Evolutionary conservation across 2,888 invertebrate species (phyloP), one percentile per base, ranked within the genome.

Genomic region (Tanytarsus gracilentus): DNA sequence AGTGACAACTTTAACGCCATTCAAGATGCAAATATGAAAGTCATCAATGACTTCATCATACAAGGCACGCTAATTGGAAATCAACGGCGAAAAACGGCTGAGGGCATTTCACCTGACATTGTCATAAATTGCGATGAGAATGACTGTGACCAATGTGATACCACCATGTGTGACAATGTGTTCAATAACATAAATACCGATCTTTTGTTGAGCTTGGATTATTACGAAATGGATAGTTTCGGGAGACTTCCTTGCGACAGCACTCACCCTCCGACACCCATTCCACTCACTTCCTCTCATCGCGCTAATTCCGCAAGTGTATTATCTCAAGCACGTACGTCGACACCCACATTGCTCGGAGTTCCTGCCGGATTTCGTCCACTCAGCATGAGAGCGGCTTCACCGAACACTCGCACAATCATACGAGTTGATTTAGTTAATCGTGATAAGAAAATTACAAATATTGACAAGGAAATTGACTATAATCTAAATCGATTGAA

Each of bases 121-220:
- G 29, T 60, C 11, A 25, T 60, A 21, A 50, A 60, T 50, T 60
- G 60, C 25, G 60, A 50, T 8, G 60, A 60, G 16, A 40, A 30
- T 36, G 49, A 59, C 8, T 58, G 29, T 48, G 50, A 50, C 16
- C 36, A 49, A 14, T 60, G 60, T 36, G 52, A 52, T 14, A 29
- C 33, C 4, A n/a, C n/a, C n/a, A n/a, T 40, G 11, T 14, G 30
- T n/a, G 52, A 52, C 7, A 60, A 50, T 50, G 48, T 60, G 25
- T 60, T 60, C 14, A 49, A 50, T 26, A 60, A 60, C 36, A 60
- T 60, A n/a, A 60, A 60, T 36, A 50, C 60, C 23, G 60, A 60
- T 48, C 39, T 60, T 26, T 39, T 60, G 36, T 25, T 60, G 26
- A 60, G 50, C 25, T 26, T 60, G 3, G 60, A 60, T 25, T 60